Conservation (phyloP, 2,797 vertebrate genomes). For the Pseudochirops cupreus region DNA sequence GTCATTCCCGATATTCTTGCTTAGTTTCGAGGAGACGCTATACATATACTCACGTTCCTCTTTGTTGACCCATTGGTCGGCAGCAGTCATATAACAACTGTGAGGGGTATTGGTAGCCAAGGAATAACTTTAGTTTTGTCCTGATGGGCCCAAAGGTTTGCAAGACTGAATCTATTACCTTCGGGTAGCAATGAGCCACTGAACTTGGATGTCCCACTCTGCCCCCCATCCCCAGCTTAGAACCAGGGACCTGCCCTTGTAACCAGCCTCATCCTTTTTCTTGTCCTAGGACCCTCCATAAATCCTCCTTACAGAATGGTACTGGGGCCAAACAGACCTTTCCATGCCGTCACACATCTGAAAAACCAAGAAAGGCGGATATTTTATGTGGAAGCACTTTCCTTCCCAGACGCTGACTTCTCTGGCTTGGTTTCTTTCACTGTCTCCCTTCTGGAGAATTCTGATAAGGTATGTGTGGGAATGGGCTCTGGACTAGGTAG, state of each 20-base stretch:
- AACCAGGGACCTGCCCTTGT: background rate
- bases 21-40: too few species aligned
- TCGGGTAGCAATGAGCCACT: background rate
- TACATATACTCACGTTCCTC: too few species aligned
- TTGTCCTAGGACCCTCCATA: constrained; percentile 47
- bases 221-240: background rate
- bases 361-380: constrained; percentile 80
- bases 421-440: constrained; percentile 90
- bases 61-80: too few species aligned
- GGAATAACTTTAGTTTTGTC: background rate
- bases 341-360: constrained; percentile 83
- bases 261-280: background rate
- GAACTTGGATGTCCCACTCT: background rate
- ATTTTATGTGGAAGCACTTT: constrained; percentile 91
- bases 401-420: constrained; percentile 91
- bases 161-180: background rate
- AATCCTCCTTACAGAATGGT: constrained; percentile 82
- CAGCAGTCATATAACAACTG: background rate
- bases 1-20: too few species aligned
- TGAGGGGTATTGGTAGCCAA: background rate
- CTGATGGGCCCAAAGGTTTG: background rate
- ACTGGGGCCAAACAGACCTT: constrained; percentile 82
- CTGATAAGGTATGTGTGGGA: constrained; percentile 74
- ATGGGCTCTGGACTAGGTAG: background rate
- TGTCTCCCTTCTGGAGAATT: constrained; percentile 88